These are phyloP conservation scores for Saxicola maurus DNA, from an alignment of 2,797 vertebrate genomes.

Conservation along the genomic window DNA sequence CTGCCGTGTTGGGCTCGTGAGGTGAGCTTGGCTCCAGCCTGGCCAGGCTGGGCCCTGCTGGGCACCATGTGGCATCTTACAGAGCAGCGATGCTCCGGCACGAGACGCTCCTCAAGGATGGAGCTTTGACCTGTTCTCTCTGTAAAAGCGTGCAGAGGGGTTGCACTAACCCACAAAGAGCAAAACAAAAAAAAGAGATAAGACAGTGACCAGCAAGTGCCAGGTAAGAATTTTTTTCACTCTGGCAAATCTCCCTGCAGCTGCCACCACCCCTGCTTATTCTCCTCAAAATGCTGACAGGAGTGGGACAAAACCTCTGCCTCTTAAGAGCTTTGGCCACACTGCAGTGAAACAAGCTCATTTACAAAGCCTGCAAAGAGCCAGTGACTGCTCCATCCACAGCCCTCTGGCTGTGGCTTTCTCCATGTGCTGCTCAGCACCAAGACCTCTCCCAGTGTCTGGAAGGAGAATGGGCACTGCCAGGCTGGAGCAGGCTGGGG, in stretches of 20 bases:
- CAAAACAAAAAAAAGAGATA: neutral
- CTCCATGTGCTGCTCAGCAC: neutral
- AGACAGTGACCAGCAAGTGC: accelerated
- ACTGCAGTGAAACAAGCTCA: neutral
- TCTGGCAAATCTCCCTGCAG: neutral
- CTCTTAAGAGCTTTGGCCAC: neutral
- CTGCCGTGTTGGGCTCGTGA: accelerated
- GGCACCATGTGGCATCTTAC: constrained; percentile 21
- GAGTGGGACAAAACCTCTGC: neutral
- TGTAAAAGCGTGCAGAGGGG: neutral
- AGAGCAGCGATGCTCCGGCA: neutral
- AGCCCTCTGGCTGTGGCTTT: neutral
- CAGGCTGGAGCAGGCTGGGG: neutral
- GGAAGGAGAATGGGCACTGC: neutral
- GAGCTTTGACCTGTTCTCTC: neutral
- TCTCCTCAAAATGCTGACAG: accelerated
- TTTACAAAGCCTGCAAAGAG: neutral
- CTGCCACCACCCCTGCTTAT: neutral
- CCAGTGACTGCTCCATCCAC: neutral
- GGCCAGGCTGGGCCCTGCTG: neutral
- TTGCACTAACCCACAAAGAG: neutral
- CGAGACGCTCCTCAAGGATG: neutral
- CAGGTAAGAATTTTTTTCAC: neutral
- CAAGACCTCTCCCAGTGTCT: constrained; percentile 29
- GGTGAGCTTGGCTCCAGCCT: neutral